Conservation (phyloP, 2,888 invertebrate genomes). For the Subacronicta megacephala region DNA sequence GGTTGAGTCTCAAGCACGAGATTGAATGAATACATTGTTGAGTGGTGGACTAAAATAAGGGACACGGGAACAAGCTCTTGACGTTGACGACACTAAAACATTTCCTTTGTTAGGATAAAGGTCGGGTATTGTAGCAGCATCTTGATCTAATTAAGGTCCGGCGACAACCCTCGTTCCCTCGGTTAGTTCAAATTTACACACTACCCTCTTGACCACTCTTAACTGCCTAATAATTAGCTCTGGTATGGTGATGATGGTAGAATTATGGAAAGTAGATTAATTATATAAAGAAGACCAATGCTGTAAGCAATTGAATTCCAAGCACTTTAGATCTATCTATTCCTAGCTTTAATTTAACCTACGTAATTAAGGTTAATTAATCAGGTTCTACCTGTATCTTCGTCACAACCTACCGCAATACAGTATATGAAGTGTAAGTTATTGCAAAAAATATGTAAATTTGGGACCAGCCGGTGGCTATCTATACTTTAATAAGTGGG, state of each 20-base stretch:
- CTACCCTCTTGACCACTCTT: conserved; percentile 22
- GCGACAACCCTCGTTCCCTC: background rate
- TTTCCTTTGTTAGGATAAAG: conserved; percentile 18
- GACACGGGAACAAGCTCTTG: conserved; percentile 10
- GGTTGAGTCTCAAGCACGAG: conserved; percentile 20
- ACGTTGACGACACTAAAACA: conserved; percentile 15
- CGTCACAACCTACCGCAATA: conserved; percentile 13
- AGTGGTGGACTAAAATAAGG: conserved; percentile 22
- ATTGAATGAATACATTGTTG: conserved; percentile 34
- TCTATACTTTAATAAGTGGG: no score
- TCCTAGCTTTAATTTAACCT: background rate
- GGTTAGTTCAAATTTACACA: conserved; percentile 22
- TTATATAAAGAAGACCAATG: background rate
- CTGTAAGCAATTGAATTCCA: background rate
- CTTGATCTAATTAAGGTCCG: background rate
- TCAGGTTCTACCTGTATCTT: background rate
- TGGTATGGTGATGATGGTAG: conserved; percentile 1
- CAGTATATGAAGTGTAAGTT: conserved; percentile 17
- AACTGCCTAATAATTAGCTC: conserved; percentile 16
- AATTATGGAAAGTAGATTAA: background rate
- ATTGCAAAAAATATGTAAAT: conserved; percentile 20
- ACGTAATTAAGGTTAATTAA: conserved; percentile 6
- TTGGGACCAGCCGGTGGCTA: conserved; percentile 26
- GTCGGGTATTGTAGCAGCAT: background rate
- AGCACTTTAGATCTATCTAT: no score